A percentile compares a stretch with the other conserved stretches of the same genome.
Evolutionary conservation across 2,797 vertebrate genomes (phyloP).

Genomic region (Mus minutoides): DNA sequence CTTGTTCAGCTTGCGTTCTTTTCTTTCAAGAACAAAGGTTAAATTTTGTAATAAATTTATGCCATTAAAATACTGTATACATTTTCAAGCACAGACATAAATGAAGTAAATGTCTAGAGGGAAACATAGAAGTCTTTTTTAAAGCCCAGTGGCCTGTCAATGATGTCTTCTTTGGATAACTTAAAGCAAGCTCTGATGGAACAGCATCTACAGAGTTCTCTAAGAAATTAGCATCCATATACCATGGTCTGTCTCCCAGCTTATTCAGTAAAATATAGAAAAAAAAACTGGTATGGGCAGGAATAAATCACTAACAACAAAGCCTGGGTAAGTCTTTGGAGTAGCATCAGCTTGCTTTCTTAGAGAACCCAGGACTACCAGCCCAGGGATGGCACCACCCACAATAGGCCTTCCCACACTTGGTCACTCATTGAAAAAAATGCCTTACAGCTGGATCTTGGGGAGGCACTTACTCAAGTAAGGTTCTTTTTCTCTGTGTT

Average conservation of each 20-base stretch:
- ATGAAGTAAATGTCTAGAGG: constrained; percentile 63
- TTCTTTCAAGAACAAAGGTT: constrained; percentile 48
- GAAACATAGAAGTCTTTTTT: constrained; percentile 43
- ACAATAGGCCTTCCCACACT: not conserved
- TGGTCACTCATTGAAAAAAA: not conserved
- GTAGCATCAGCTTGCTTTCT: not conserved
- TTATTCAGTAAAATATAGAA: not conserved
- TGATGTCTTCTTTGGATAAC: constrained; percentile 40
- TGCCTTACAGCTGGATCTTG: not conserved
- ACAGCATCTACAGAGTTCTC: not conserved
- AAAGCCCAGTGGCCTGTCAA: constrained; percentile 40
- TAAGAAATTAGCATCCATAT: constrained; percentile 42
- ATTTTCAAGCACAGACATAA: constrained; percentile 36
- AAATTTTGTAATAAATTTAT: constrained; percentile 63
- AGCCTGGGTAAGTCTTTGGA: constrained; percentile 46
- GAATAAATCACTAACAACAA: constrained; percentile 62
- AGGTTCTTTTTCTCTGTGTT: not conserved
- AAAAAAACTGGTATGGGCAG: not conserved
- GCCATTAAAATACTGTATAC: constrained; percentile 47
- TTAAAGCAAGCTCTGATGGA: constrained; percentile 19
- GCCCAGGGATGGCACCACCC: not conserved
- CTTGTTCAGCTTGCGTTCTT: too few relatives aligned
- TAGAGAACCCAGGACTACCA: not conserved
- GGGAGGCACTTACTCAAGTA: not conserved
- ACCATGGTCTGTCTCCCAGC: not conserved